Evolutionary conservation across 2,888 invertebrate genomes (phyloP), one percentile per base, ranked within the genome.

Genomic region (Andrena bicolor): DNA sequence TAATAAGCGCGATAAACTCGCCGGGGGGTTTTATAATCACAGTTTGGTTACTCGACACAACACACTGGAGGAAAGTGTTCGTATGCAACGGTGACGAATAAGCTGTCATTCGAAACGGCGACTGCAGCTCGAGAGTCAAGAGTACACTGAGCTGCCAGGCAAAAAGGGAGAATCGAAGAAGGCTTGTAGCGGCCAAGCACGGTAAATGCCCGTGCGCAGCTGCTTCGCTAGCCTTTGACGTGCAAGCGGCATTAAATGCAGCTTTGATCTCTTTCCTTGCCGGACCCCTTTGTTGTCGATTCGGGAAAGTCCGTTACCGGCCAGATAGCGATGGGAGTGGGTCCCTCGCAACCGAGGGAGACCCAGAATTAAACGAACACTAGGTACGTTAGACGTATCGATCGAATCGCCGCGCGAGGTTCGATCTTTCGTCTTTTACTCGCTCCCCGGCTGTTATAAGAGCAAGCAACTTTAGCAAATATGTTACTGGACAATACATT

Each of bases 51-150:
- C 8, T 16, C 0, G 2, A 23, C 30, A 35, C 5, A 13, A 4
- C 26, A 20, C 16, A 32, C 20, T 53, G 16, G 4, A 48, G 26
- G 35, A 20, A 35, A 16, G 32, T 20, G 2, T 48, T 26, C 20
- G 30, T 32, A 26, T 48, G 23, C n/a, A 13, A 0, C 16, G 13
- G 10, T 10, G 49, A 78, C 49, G 53, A 63, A 30, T 35, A 61
- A 1, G 10, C 26, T 7, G 49, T 32, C 28, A 32, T 26, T 69
- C 48, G 64, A 66, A 58, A 56, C 26, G 28, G 26, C 64, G 75
- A 76, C 49, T 75, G 53, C 78, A 74, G 76, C 71, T 79, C 82
- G 79, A 79, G 30, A 58, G 85, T 71, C 85, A 65, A 76, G 76
- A 20, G 51, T 73, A 56, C 49, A 86, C 86, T 84, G 84, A 86